These are phyloP conservation scores for Neopipo cinnamomea DNA, from an alignment of 2,113 vertebrate species.

Conservation along the genomic window DNA sequence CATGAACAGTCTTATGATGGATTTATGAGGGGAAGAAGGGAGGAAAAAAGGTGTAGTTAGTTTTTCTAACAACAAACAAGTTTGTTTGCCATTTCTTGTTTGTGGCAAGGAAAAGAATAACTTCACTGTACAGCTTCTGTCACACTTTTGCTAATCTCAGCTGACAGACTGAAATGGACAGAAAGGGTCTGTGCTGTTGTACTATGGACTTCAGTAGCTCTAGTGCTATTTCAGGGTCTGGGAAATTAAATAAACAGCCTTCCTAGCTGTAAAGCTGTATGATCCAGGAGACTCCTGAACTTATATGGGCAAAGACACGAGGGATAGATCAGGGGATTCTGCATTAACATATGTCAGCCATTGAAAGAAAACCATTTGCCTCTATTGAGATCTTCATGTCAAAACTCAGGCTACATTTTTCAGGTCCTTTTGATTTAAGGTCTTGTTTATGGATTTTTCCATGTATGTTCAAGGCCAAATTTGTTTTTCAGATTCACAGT, in stretches of 20 bases:
- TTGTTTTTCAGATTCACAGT: neutral
- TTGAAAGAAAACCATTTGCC: neutral
- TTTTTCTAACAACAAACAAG: neutral
- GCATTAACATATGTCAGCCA: accelerated
- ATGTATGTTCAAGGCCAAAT: neutral
- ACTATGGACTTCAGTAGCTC: neutral
- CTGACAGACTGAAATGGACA: neutral
- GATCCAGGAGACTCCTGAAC: neutral
- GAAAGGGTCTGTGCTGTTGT: neutral
- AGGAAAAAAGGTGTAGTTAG: neutral
- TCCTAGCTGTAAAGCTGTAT: neutral
- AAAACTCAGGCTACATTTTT: neutral
- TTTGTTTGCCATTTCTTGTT: neutral
- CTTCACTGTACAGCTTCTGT: neutral
- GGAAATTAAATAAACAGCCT: neutral
- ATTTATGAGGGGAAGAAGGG: neutral
- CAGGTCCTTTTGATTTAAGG: neutral
- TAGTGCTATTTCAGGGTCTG: neutral
- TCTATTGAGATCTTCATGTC: neutral
- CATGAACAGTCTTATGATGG: neutral
- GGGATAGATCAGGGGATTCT: neutral
- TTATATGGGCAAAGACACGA: neutral
- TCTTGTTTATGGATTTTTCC: neutral
- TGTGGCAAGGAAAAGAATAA: neutral
- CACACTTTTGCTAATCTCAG: neutral